Evolutionary conservation across 2,113 vertebrate species (phyloP).

Genomic region (Paratilapia polleni): DNA sequence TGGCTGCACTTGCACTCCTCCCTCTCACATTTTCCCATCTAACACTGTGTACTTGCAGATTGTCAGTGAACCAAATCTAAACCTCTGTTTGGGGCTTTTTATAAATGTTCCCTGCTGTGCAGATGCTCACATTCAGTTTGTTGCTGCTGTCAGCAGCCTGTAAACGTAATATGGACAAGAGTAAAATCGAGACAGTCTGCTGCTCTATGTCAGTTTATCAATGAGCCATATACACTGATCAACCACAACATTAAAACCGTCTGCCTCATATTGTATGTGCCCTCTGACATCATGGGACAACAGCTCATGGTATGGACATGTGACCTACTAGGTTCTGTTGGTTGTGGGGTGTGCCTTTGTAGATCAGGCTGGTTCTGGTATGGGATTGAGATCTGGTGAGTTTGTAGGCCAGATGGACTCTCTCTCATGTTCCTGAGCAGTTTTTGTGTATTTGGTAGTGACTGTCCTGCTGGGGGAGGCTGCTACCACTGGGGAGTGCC

Average conservation of each 20-base stretch:
- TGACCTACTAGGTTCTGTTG: neutral
- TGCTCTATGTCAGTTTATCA: rapidly evolving
- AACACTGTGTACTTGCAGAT: neutral
- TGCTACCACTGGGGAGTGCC: neutral
- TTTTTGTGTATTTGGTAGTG: neutral
- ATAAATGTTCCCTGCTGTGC: neutral
- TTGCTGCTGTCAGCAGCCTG: neutral
- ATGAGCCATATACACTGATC: neutral
- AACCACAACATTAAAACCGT: neutral
- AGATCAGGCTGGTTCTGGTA: no score
- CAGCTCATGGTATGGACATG: neutral
- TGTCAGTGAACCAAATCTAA: neutral
- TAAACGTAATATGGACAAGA: neutral
- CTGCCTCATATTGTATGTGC: neutral
- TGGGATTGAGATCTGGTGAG: neutral
- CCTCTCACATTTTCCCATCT: rapidly evolving
- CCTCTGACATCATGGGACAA: neutral
- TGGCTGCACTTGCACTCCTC: neutral
- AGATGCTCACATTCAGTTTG: neutral
- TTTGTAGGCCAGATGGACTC: neutral
- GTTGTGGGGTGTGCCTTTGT: no score
- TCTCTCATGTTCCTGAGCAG: neutral
- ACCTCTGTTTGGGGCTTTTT: neutral
- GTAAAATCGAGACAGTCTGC: neutral
- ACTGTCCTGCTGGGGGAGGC: neutral